Percentiles rank a stretch among this genome's conserved stretches.
Evolutionary conservation across 2,797 vertebrate species (phyloP).

Genomic region (Tamandua tetradactyla): DNA sequence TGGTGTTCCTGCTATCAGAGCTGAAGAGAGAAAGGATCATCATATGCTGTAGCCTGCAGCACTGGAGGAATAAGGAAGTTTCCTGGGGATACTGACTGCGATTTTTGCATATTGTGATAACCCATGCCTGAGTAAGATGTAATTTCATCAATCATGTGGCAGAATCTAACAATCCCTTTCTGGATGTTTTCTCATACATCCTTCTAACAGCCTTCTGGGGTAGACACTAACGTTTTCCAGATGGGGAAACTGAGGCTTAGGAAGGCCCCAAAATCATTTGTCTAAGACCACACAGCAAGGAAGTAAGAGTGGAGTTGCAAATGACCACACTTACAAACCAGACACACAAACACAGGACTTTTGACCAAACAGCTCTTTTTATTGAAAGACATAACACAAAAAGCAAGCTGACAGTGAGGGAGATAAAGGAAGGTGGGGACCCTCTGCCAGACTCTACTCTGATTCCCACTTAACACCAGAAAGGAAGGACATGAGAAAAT

Average conservation of each 20-base stretch:
- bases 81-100: not conserved
- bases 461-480: constrained; percentile 21
- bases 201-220: not conserved
- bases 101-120: not conserved
- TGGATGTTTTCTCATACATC: not conserved
- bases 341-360: not conserved
- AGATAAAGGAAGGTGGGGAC: not conserved
- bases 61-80: not conserved
- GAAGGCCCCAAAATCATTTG: not conserved
- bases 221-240: not conserved
- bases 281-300: not conserved
- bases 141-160: not conserved
- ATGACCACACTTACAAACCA: not conserved
- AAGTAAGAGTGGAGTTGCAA: not conserved
- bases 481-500: constrained; percentile 28
- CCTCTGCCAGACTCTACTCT: constrained; percentile 47
- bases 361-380: constrained; percentile 73
- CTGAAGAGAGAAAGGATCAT: not conserved
- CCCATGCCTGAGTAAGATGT: not conserved
- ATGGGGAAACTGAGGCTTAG: not conserved
- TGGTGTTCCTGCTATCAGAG: not conserved
- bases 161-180: not conserved
- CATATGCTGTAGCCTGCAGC: no score
- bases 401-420: constrained; percentile 41
- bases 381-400: constrained; percentile 72